Base-by-base conservation (phyloP, 2,888 invertebrate species). In the Tachina grossa region DNA sequence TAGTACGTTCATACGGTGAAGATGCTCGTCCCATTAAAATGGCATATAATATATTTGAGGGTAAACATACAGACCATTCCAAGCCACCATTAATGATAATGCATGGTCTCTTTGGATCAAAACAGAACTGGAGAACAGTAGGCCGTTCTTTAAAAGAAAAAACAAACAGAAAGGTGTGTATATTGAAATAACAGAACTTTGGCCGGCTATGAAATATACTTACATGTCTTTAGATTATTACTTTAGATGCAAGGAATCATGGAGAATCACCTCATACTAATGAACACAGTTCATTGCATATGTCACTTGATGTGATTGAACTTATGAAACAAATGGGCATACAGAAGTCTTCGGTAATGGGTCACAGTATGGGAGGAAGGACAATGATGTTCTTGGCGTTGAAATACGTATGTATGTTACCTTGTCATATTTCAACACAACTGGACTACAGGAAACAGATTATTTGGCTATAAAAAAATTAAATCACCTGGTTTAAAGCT, bases 331-430 rank as follows among this genome's bases (percentile, higher is more conserved):
- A 95, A 87, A 91, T 95, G 61, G 93, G 94, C 19, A 93, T 97
- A 61, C 91, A 94, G 0, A 95, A 95, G 91, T 95, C 95, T 1
- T 93, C 95, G 6, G 90, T 97, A 19, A 92, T 99, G 89, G 98
- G 98, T 0, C 98, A 99, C 92, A 98, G 98, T 88, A 98, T 99
- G 98, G 98, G 98, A 22, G 99, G 98, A n/a, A 95, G 97, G 85
- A 95, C 97, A 9, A 96, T 96, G 89, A 98, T 98, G 98, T 94
- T 95, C 76, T 93, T 97, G 76, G 96, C 98, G 55, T 93, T 98
- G 69, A 94, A 94, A 91, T 94, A 95, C 93, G 96, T 96, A 93
- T 88, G 93, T 88, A 49, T 14, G 14, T 31, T 31, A 31, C 31
- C 31, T 31, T 31, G 31, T 31, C 31, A 31, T 31, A 31, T 31